phyloP scores from a whole-genome alignment of 2,888 invertebrate genomes.

The Lasioglossum lativentre region DNA sequence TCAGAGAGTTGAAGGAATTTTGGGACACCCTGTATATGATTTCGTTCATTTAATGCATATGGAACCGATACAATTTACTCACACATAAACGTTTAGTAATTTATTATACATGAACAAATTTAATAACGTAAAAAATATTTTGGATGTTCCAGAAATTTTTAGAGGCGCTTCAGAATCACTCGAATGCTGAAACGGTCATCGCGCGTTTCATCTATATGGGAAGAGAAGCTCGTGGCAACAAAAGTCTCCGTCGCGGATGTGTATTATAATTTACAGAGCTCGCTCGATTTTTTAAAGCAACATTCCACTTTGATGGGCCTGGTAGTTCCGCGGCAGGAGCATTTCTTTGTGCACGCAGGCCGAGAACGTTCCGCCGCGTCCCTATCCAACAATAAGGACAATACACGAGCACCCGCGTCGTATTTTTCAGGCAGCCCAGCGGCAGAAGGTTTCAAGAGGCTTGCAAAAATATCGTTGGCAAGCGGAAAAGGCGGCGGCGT shows the following conservation, averaged over 20 bases:
- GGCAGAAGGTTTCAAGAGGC: conserved; percentile 10
- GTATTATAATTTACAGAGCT: conserved; percentile 1
- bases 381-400: conserved; percentile 3
- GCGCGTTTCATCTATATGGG: neutral
- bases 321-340: neutral
- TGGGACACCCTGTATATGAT: too few species aligned
- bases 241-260: neutral
- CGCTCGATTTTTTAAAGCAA: neutral
- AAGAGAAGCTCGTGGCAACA: neutral
- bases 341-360: neutral
- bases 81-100: too few species aligned
- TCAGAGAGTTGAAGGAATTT: too few species aligned
- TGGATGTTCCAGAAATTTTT: neutral
- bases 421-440: conserved; percentile 6
- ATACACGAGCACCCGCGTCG: neutral
- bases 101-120: too few species aligned
- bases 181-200: neutral
- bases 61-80: too few species aligned
- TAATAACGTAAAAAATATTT: too few species aligned
- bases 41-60: too few species aligned
- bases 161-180: neutral
- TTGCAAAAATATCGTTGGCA: conserved; percentile 9
- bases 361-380: neutral
- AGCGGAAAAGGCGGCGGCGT: conserved; percentile 16
- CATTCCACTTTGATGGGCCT: conserved; percentile 6